Evolutionary conservation across 2,113 vertebrate genomes (phyloP).

Genomic region (Equus quagga): DNA sequence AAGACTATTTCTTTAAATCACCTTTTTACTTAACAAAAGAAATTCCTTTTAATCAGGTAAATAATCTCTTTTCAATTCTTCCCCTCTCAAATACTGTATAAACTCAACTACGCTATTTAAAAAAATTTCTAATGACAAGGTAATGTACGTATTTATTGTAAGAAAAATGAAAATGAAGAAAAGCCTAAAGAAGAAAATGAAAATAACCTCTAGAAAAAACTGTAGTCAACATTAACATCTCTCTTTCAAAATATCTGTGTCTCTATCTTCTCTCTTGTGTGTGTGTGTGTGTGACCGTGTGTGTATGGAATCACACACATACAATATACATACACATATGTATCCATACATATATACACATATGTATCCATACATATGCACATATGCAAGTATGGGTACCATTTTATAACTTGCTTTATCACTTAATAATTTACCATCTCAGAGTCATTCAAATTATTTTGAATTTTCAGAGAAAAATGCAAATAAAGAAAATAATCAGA

Average conservation of each 20-base stretch:
- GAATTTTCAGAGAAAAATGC: not conserved
- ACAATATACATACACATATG: too few relatives aligned
- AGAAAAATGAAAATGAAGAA: conserved; percentile 15
- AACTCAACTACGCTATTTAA: not conserved
- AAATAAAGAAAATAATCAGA: not conserved
- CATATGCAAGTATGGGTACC: not conserved
- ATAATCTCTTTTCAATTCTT: not conserved
- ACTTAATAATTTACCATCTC: conserved; percentile 14
- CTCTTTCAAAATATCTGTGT: not conserved
- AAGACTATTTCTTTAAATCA: not conserved
- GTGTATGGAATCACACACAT: not conserved
- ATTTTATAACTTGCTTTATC: not conserved
- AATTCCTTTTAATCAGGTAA: not conserved
- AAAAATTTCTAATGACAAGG: not conserved
- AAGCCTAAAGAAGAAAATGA: not conserved
- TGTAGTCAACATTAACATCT: not conserved
- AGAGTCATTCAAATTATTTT: conserved; percentile 15
- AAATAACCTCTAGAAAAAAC: not conserved
- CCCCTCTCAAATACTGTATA: not conserved
- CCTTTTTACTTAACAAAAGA: not conserved
- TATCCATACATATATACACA: not conserved
- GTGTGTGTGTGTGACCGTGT: not conserved
- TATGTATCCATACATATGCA: not conserved
- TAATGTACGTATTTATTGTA: not conserved
- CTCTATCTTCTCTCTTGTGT: not conserved